Conservation (phyloP, 2,797 vertebrate species). For the Petrocephalus schoutedeni region DNA sequence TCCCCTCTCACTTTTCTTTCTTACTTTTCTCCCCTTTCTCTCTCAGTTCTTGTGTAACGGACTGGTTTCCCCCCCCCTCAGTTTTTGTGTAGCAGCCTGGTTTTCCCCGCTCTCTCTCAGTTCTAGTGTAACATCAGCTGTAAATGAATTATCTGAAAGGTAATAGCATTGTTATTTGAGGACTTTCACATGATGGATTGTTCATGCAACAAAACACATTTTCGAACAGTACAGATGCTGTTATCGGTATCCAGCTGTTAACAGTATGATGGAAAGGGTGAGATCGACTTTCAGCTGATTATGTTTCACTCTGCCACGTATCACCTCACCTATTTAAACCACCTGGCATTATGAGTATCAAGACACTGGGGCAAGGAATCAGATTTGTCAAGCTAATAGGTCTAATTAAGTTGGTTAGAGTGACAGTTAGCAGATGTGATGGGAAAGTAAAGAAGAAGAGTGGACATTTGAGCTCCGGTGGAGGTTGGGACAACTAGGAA, state of each 20-base stretch:
- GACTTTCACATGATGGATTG: not conserved
- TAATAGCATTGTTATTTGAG: not conserved
- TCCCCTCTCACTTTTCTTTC: not conserved
- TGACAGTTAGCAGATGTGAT: slow-evolving; percentile 6
- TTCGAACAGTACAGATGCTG: not conserved
- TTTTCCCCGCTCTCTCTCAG: not conserved
- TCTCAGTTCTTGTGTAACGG: not conserved
- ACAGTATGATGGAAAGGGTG: not conserved
- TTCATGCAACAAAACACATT: not conserved
- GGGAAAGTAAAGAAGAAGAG: slow-evolving; percentile 7
- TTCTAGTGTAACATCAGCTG: not conserved
- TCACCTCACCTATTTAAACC: slow-evolving; percentile 25
- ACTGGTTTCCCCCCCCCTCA: not conserved
- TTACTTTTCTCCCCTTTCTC: not conserved
- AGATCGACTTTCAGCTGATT: not conserved
- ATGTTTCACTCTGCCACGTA: slow-evolving; percentile 28
- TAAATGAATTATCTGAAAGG: not conserved
- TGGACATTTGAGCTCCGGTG: not conserved
- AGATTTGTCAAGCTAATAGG: not conserved
- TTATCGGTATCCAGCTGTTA: not conserved
- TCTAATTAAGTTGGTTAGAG: slow-evolving; percentile 15
- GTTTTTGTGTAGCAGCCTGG: not conserved
- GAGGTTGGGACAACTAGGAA: not conserved
- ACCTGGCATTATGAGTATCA: not conserved
- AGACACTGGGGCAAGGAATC: not conserved